These are phyloP conservation scores for Masnerella sp. DNA, from an alignment of 2,888 invertebrate genomes.

Conservation along the genomic window DNA sequence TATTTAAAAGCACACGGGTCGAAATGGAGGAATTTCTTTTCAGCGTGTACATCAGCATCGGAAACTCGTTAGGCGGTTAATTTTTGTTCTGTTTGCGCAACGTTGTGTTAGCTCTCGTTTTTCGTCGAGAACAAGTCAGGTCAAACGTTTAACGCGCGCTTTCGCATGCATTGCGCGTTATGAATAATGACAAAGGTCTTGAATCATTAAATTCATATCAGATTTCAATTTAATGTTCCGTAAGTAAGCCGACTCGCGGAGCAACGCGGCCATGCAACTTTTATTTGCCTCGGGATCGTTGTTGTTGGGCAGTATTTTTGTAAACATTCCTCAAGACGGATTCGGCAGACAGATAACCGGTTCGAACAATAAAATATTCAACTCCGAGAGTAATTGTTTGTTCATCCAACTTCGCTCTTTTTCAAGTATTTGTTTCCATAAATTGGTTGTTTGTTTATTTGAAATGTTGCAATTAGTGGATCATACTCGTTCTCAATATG, in stretches of 20 bases:
- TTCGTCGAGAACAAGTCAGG: conserved; percentile 1
- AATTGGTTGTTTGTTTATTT: too few relatives aligned
- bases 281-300: conserved; percentile 18
- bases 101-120: not conserved
- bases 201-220: conserved; percentile 39
- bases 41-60: not conserved
- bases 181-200: conserved; percentile 28
- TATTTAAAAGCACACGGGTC: too few relatives aligned
- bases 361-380: too few relatives aligned
- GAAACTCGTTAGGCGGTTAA: conserved; percentile 9
- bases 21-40: too few relatives aligned
- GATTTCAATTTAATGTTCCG: conserved; percentile 38
- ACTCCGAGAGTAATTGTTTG: not conserved
- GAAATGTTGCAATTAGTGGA: too few relatives aligned
- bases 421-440: not conserved
- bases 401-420: not conserved
- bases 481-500: too few relatives aligned
- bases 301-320: conserved; percentile 1
- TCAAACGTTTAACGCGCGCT: conserved; percentile 19
- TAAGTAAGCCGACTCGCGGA: conserved; percentile 15
- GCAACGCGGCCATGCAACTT: conserved; percentile 13
- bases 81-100: not conserved
- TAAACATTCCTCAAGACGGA: not conserved
- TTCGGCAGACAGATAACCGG: not conserved
- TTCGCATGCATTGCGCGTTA: conserved; percentile 20